Percentiles rank a stretch among this genome's conserved stretches.
Evolutionary conservation across 2,888 invertebrate species (phyloP).

Genomic region (Yponomeuta plumbellus): DNA sequence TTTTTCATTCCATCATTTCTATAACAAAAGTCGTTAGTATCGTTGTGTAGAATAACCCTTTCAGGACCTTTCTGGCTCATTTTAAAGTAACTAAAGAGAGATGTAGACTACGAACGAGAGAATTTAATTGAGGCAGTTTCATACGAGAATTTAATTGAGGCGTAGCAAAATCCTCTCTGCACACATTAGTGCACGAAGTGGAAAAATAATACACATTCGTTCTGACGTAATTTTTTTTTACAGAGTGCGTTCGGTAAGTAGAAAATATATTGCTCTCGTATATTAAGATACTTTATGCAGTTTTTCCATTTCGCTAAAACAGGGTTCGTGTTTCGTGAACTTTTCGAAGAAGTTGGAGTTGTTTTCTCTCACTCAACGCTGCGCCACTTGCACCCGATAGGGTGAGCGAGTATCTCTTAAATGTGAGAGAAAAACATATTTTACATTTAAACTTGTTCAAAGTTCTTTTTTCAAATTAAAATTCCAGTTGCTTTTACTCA

Average conservation of each 20-base stretch:
- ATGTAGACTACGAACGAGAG: neutral
- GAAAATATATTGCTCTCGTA: slow-evolving; percentile 7
- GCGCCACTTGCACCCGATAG: slow-evolving; percentile 8
- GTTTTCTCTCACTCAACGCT: slow-evolving; percentile 11
- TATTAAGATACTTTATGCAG: neutral
- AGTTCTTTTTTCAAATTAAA: neutral
- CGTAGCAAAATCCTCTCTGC: neutral
- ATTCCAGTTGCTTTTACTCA: neutral
- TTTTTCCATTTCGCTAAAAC: slow-evolving; percentile 9
- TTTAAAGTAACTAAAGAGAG: neutral
- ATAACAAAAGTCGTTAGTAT: no score
- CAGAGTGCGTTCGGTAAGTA: neutral
- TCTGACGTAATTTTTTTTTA: neutral
- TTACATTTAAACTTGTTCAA: neutral
- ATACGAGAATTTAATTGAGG: no score
- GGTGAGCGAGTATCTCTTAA: neutral
- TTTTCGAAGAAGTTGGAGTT: neutral
- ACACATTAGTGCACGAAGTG: no score
- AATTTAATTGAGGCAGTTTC: neutral
- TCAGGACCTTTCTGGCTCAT: no score
- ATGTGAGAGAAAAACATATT: neutral
- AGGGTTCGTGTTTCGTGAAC: slow-evolving; percentile 5
- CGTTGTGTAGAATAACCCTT: no score
- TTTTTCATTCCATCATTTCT: no score
- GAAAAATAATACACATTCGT: no score